Evolutionary conservation across 2,888 invertebrate species (phyloP).

Genomic region (Nymphalis urticae): DNA sequence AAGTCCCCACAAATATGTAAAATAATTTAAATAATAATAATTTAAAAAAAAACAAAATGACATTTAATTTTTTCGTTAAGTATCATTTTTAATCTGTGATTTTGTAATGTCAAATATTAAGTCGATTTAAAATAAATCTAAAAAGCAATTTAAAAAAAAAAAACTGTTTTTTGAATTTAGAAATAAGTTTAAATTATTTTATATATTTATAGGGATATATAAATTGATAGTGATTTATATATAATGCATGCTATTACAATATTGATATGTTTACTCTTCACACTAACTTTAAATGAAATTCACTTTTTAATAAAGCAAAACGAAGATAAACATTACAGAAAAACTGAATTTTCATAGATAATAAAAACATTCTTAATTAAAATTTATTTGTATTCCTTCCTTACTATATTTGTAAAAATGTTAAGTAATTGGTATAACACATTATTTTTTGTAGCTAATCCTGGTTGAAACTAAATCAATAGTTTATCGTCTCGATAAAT

Average conservation of each 20-base stretch:
- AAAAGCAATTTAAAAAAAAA: neutral
- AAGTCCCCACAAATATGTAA: conserved; percentile 46
- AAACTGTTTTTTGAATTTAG: too few relatives aligned
- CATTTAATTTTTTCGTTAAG: neutral
- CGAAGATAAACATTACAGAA: conserved; percentile 16
- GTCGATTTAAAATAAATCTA: neutral
- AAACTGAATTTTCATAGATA: too few relatives aligned
- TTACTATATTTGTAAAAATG: too few relatives aligned
- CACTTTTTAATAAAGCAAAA: conserved; percentile 32
- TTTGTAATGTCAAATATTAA: neutral
- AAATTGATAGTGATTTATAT: conserved; percentile 39
- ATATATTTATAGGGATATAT: conserved; percentile 33
- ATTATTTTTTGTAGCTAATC: too few relatives aligned
- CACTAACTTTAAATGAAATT: conserved; percentile 32
- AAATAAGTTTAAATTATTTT: neutral
- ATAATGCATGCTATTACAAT: conserved; percentile 48
- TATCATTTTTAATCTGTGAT: neutral
- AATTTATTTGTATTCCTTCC: too few relatives aligned
- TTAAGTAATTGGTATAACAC: too few relatives aligned
- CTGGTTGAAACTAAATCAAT: too few relatives aligned
- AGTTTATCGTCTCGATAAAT: too few relatives aligned
- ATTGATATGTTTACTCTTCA: conserved; percentile 51
- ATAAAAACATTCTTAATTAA: too few relatives aligned
- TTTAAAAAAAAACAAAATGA: neutral
- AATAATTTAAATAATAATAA: conserved; percentile 19